Percentiles rank a stretch among this genome's conserved stretches.
Evolutionary conservation across 92 coral and sea anemone genomes (phyloP).

Genomic region (Palythoa grandiflora): DNA sequence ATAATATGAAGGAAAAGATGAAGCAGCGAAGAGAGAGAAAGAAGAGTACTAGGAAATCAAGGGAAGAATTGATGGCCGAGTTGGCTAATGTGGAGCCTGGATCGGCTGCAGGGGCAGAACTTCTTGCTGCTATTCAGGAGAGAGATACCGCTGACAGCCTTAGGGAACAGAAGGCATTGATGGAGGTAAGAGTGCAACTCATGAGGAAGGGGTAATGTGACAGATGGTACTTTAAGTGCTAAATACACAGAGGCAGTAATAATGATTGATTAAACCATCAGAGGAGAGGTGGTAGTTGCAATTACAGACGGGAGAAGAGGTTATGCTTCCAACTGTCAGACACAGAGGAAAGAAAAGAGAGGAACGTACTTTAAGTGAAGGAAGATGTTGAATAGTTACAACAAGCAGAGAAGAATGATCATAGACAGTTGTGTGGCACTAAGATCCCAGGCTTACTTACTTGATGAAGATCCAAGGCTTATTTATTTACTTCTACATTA

Average conservation of each 20-base stretch:
- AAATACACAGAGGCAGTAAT: too few species aligned
- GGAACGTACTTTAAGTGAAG: too few species aligned
- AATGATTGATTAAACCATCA: too few species aligned
- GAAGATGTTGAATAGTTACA: too few species aligned
- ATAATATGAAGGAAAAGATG: conserved; percentile 92
- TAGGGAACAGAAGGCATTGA: conserved; percentile 70
- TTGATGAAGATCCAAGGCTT: too few species aligned
- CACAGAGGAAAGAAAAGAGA: too few species aligned
- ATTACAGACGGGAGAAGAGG: too few species aligned
- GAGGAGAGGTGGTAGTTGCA: not conserved
- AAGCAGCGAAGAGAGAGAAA: conserved; percentile 84
- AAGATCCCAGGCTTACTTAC: too few species aligned
- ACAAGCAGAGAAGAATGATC: too few species aligned
- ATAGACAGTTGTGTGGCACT: too few species aligned
- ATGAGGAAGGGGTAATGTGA: not conserved
- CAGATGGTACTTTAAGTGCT: not conserved
- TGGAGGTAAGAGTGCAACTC: conserved; percentile 9
- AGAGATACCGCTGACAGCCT: conserved; percentile 70
- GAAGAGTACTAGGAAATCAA: conserved; percentile 66
- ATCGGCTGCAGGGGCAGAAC: conserved; percentile 84
- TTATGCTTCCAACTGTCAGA: too few species aligned
- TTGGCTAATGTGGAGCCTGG: conserved; percentile 83
- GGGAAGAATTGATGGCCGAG: conserved; percentile 84
- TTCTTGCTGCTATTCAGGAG: conserved; percentile 75
- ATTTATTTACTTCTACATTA: too few species aligned